phyloP scores from a whole-genome alignment of 2,888 invertebrate genomes.

The Drosophila kambysellisi region DNA sequence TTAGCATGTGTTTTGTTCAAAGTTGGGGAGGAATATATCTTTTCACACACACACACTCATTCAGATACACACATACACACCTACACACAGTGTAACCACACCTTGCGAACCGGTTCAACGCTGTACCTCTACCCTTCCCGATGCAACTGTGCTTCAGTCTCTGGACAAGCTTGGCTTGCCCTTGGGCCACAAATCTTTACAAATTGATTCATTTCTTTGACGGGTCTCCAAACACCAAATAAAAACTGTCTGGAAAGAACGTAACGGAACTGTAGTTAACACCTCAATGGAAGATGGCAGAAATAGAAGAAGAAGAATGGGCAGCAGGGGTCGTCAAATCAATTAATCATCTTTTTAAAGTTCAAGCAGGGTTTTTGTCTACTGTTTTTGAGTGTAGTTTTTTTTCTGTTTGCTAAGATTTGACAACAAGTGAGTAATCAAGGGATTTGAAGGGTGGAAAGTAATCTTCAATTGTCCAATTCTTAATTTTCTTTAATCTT shows the following conservation, averaged over 20 bases:
- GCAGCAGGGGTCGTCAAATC: slow-evolving; percentile 28
- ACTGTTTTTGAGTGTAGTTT: slow-evolving; percentile 8
- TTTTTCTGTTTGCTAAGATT: neutral
- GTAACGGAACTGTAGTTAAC: slow-evolving; percentile 28
- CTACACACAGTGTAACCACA: slow-evolving; percentile 22
- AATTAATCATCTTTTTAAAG: slow-evolving; percentile 37
- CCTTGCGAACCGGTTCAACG: slow-evolving; percentile 47
- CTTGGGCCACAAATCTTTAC: slow-evolving; percentile 18
- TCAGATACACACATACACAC: slow-evolving; percentile 12
- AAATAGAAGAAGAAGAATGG: neutral
- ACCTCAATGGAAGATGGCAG: slow-evolving; percentile 12
- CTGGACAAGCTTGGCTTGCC: slow-evolving; percentile 36
- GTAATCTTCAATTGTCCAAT: neutral
- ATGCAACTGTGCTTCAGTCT: slow-evolving; percentile 18
- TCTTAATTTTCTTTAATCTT: neutral
- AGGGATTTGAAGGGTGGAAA: neutral
- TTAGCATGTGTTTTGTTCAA: slow-evolving; percentile 59
- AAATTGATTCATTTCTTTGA: slow-evolving; percentile 56
- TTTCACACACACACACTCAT: slow-evolving; percentile 20
- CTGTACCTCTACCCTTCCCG: neutral
- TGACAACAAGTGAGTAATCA: slow-evolving; percentile 32
- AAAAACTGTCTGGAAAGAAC: slow-evolving; percentile 4
- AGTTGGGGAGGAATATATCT: slow-evolving; percentile 18
- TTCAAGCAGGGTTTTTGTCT: slow-evolving; percentile 9
- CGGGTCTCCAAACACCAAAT: neutral